Base-by-base conservation (phyloP, 2,888 invertebrate genomes). In the Drosophila mayaguana region DNA sequence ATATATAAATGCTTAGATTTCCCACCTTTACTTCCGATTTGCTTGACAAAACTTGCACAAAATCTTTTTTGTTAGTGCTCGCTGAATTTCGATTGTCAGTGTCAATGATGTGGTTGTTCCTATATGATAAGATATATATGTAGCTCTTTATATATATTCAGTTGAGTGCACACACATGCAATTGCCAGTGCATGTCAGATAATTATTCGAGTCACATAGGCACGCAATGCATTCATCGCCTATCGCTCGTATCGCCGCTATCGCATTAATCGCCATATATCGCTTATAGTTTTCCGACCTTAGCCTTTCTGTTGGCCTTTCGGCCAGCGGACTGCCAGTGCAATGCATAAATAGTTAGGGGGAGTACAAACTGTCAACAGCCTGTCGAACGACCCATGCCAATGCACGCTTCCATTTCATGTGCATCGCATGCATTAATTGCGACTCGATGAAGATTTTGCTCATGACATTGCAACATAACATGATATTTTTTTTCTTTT, bases 161-260 rank as follows among this genome's bases (percentile, higher is more conserved):
- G 66, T 20, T 40, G 66, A n/a, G 38, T 66, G 54, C 66, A 48
- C 66, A 66, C 67, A 46, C 53, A 50, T 65, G 66, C 65, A 66
- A 54, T 38, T n/a, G 43, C 14, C 63, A 12, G 64, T 43, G 67
- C 68, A 68, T 67, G 56, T 51, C 38, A 32, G 5, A 4, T 57
- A 68, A 68, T 57, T 66, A 66, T 68, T 68, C 67, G 32, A 57
- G 67, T 68, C 63, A 64, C 63, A 64, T 22, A 36, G 22, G 16
- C 66, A 66, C 66, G 66, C 66, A 66, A 66, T 66, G 67, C 54
- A 66, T 66, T 54, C 46, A 66, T 65, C 65, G 53, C 38, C 18
- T 40, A 51, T 46, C 56, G 38, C 46, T 20, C 22, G 45, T 7
- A 57, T 56, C 55, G 55, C 20, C 46, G 32, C 32, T 18, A 62